A percentile compares a stretch with the other conserved stretches of the same genome.
These are phyloP conservation scores for Mesorhabditis sp. DNA, from an alignment of 2,888 invertebrate genomes.

Conservation along the genomic window DNA sequence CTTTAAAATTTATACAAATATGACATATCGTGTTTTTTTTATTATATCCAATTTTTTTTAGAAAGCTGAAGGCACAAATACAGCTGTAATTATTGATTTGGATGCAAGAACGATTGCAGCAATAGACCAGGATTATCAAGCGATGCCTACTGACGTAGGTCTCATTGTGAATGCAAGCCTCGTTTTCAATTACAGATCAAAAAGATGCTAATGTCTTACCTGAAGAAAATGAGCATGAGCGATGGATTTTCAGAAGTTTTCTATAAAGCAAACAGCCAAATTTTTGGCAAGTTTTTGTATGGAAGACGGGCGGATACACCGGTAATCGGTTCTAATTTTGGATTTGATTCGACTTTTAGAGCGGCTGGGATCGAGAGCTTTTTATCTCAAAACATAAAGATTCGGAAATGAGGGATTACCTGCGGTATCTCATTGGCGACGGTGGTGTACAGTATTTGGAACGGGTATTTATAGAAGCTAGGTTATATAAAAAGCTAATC, in stretches of 20 bases:
- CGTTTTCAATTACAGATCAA: conserved; percentile 64
- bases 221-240: conserved; percentile 74
- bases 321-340: conserved; percentile 9
- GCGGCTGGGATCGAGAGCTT: conserved; percentile 30
- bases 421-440: conserved; percentile 32
- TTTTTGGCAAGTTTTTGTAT: conserved; percentile 83
- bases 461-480: too few species aligned
- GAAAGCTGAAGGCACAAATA: conserved; percentile 73
- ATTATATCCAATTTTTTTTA: neutral
- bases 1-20: conserved; percentile 32
- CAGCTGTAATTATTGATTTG: conserved; percentile 87
- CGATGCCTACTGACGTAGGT: neutral
- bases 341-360: conserved; percentile 11
- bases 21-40: neutral
- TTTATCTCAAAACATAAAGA: conserved; percentile 30
- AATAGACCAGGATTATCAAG: conserved; percentile 75
- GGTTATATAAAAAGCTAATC: too few species aligned
- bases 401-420: conserved; percentile 27
- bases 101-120: conserved; percentile 81
- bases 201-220: conserved; percentile 72
- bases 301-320: conserved; percentile 28
- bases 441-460: conserved; percentile 56
- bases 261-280: conserved; percentile 80
- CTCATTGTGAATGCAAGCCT: neutral
- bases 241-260: conserved; percentile 91